Percentiles rank a stretch among this genome's conserved stretches.
Evolutionary conservation across 2,113 vertebrate genomes (phyloP).

Genomic region (Rafetus swinhoei): DNA sequence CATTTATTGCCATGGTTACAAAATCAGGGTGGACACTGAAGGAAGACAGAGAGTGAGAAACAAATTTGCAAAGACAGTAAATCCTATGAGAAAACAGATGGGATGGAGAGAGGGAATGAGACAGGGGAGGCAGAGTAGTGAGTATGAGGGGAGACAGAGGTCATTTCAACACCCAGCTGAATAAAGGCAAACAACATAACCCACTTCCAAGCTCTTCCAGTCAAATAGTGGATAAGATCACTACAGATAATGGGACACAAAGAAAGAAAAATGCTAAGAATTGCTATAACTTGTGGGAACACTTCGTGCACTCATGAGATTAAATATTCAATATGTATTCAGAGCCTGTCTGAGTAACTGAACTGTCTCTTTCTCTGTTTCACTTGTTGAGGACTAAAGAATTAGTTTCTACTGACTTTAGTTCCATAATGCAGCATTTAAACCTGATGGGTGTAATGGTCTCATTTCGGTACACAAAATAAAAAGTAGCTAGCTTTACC

Average conservation of each 20-base stretch:
- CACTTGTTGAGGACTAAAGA: slow-evolving; percentile 16
- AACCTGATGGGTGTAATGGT: neutral
- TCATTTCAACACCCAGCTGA: slow-evolving; percentile 41
- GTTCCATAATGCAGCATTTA: slow-evolving; percentile 40
- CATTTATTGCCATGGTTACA: slow-evolving; percentile 77
- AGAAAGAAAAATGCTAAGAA: slow-evolving; percentile 51
- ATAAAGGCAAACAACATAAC: slow-evolving; percentile 39
- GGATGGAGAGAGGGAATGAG: slow-evolving; percentile 17
- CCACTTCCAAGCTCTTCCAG: slow-evolving; percentile 30
- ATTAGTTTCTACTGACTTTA: slow-evolving; percentile 45
- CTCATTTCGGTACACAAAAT: slow-evolving; percentile 48
- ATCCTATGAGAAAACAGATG: slow-evolving; percentile 54
- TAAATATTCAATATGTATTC: neutral
- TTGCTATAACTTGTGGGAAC: slow-evolving; percentile 41
- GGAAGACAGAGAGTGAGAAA: slow-evolving; percentile 62
- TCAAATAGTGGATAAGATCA: slow-evolving; percentile 51
- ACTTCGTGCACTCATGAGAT: neutral
- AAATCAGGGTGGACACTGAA: slow-evolving; percentile 73
- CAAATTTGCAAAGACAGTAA: slow-evolving; percentile 58
- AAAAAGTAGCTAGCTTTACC: slow-evolving; percentile 29
- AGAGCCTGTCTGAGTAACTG: neutral
- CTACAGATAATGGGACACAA: neutral
- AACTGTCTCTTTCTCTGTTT: neutral
- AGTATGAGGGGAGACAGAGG: slow-evolving; percentile 23
- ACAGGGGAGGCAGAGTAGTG: neutral